Base-by-base conservation (phyloP, 2,113 vertebrate species). In the Vulpes lagopus region DNA sequence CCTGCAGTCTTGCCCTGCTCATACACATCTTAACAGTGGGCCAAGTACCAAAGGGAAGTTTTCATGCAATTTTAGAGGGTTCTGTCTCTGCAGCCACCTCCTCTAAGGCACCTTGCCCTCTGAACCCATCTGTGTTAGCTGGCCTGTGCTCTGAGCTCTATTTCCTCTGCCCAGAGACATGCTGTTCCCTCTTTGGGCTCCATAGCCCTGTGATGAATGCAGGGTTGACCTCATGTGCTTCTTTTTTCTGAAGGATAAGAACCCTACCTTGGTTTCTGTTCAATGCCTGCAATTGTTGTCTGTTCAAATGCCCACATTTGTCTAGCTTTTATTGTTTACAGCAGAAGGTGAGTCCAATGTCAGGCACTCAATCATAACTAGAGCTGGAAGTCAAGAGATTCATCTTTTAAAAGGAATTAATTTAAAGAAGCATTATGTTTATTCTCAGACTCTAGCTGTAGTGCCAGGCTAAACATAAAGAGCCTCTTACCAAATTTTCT, bases 391-490 rank as follows among this genome's bases (percentile, higher is more conserved):
- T 87, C 62, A 82, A 43, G 57, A 73, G 74, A 55, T 81, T 96
- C 64, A 76, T 92, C 59, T 94, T 78, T 94, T 95, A 57, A 92
- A 80, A 84, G 49, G 25, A 73, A 86, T 84, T 73, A 88, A 90
- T 91, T 88, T 92, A 74, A 95, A 55, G 64, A 94, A 91, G 71
- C 19, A 57, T 78, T 65, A 62, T 88, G 43, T 92, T 95, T 96
- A 95, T 94, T 65, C 53, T 87, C 80, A 87, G 95, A 43, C 62
- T 96, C 67, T 82, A 96, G 43, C 27, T 67, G 15, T 20, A 87
- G 25, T 86, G 25, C 43, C 78, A 82, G 49, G 49, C 43, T 80
- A 93, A 73, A 80, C 60, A 64, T 81, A 74, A 93, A 57, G 43
- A 89, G 60, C 12, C 60, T 67, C 53, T 90, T 88, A 94, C 19